Evolutionary conservation across 1,140 invertebrate genomes (phyloP).

Genomic region (Orius laevigatus): DNA sequence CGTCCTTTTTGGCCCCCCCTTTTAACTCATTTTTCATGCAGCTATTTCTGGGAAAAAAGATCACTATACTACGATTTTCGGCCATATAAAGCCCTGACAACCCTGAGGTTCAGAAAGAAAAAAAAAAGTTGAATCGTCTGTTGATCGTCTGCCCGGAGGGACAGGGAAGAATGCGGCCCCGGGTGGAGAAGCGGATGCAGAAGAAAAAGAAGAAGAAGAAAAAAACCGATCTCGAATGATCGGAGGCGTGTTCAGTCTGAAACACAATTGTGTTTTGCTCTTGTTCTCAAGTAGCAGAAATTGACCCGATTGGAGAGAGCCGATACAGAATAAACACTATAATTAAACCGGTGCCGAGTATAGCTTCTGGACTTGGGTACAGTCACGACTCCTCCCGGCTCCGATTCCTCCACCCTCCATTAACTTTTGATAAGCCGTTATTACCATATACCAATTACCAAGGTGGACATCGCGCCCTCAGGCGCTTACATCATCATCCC

Average conservation of each 20-base stretch:
- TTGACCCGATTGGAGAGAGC: conserved; percentile 14
- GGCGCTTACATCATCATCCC: conserved; percentile 6
- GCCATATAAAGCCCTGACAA: no score
- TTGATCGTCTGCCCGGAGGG: background rate
- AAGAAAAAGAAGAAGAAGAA: no score
- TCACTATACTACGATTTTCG: no score
- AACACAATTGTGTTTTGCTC: conserved; percentile 11
- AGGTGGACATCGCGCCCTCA: conserved; percentile 10
- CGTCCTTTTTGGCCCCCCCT: no score
- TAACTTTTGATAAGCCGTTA: conserved; percentile 18
- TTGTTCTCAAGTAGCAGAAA: conserved; percentile 18
- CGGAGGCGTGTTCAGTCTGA: no score
- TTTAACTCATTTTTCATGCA: no score
- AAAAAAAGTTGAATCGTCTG: no score
- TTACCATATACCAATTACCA: conserved; percentile 17
- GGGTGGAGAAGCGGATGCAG: background rate
- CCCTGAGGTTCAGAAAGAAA: no score
- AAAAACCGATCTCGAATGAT: no score
- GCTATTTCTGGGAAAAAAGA: no score
- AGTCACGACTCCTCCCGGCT: conserved; percentile 12
- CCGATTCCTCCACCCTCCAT: conserved; percentile 3
- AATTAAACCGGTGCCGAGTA: conserved; percentile 13
- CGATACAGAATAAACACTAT: conserved; percentile 15
- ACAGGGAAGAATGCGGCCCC: conserved; percentile 1
- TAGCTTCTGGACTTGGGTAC: conserved; percentile 15